Evolutionary conservation across 2,888 invertebrate species (phyloP).

Genomic region (Autographa gamma): DNA sequence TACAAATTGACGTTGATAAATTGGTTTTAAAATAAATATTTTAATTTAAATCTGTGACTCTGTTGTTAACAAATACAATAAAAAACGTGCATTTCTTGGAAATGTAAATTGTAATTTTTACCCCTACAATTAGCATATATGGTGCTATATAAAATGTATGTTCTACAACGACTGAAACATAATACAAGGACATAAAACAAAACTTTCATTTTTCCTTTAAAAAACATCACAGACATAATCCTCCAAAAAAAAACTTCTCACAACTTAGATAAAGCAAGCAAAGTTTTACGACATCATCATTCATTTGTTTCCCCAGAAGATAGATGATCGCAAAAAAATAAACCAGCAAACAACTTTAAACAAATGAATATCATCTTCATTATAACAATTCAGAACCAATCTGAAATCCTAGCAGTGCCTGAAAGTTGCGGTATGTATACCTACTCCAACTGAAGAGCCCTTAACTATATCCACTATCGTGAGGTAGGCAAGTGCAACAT

Average conservation of each 20-base stretch:
- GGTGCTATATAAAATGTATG: too few relatives aligned
- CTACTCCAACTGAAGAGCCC: conserved; percentile 69
- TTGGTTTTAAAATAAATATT: too few relatives aligned
- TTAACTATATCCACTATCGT: conserved; percentile 73
- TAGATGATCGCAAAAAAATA: conserved; percentile 6
- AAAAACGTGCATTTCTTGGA: too few relatives aligned
- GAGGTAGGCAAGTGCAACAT: conserved; percentile 73
- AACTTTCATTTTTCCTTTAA: neutral
- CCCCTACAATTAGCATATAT: too few relatives aligned
- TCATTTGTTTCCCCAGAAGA: neutral
- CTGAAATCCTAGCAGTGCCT: conserved; percentile 58
- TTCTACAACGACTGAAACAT: too few relatives aligned
- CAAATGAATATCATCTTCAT: conserved; percentile 50
- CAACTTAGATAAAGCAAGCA: neutral
- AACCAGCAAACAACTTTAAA: conserved; percentile 12
- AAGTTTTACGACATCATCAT: neutral
- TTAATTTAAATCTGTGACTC: too few relatives aligned
- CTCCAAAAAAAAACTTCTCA: neutral
- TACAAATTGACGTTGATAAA: too few relatives aligned
- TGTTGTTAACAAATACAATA: too few relatives aligned
- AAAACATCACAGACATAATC: neutral
- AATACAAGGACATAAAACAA: neutral
- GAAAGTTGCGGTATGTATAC: conserved; percentile 69
- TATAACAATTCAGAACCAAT: conserved; percentile 54
- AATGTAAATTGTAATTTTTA: too few relatives aligned